Percentiles rank a stretch among this genome's conserved stretches.
Conservation (phyloP, 2,797 vertebrate genomes). For the Pelobates cultripes region DNA sequence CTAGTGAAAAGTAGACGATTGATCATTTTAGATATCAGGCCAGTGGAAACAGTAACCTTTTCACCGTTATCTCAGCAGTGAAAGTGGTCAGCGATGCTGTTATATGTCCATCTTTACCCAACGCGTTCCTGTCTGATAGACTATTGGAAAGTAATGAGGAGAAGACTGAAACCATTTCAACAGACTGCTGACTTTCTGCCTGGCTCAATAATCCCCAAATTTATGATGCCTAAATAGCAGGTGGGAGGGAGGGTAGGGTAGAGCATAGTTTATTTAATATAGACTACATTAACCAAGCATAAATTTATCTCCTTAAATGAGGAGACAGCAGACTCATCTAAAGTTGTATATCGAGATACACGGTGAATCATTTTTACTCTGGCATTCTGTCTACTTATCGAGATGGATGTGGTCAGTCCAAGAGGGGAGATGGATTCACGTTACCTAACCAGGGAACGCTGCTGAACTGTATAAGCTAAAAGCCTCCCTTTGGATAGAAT, state of each 20-base stretch:
- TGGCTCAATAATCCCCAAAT: slow-evolving; percentile 67
- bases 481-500: background rate
- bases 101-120: too few relatives aligned
- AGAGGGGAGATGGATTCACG: background rate
- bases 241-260: slow-evolving; percentile 46
- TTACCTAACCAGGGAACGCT: background rate
- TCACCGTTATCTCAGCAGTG: too few relatives aligned
- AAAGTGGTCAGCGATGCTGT: too few relatives aligned
- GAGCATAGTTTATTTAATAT: slow-evolving; percentile 60
- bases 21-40: too few relatives aligned
- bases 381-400: background rate
- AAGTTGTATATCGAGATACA: background rate
- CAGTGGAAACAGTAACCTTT: too few relatives aligned
- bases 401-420: background rate
- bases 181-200: slow-evolving; percentile 60
- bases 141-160: too few relatives aligned
- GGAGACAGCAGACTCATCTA: slow-evolving; percentile 21
- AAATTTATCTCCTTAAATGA: slow-evolving; percentile 60
- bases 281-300: slow-evolving; percentile 49
- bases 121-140: too few relatives aligned
- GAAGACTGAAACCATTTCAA: slow-evolving; percentile 54
- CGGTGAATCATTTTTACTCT: slow-evolving; percentile 9
- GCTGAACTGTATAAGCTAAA: background rate
- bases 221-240: slow-evolving; percentile 58
- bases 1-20: too few relatives aligned